Evolutionary conservation across 2,888 invertebrate genomes (phyloP), one percentile per base, ranked within the genome.

Genomic region (Pardosa pseudoannulata): DNA sequence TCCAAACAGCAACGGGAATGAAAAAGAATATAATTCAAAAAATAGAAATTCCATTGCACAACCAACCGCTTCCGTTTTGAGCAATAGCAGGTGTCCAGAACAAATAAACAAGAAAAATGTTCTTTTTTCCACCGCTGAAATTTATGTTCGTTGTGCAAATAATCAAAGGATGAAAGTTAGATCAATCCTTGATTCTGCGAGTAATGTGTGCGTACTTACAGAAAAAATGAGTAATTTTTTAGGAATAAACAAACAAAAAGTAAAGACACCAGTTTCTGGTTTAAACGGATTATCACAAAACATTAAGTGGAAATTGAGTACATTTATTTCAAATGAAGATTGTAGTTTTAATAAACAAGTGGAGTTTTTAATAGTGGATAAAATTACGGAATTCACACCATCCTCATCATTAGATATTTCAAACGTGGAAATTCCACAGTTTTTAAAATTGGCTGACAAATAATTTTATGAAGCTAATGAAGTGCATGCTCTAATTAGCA

Each of bases 401-500:
- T 23, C 23, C 5, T 27, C 64, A n/a, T 19, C 23, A 56, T 1
- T 56, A 56, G 56, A 56, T 27, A 64, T 64, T 27, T 19, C 13
- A 28, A 64, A 27, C 27, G 23, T 27, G 11, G 11, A 64, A 27
- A 23, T 64, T 64, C 27, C 27, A 27, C 11, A 27, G 11, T n/a
- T n/a, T n/a, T n/a, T n/a, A n/a, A n/a, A n/a, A n/a, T n/a, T n/a
- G n/a, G n/a, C n/a, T n/a, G n/a, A n/a, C n/a, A 28, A 64, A 64
- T 64, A 3, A 1, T 64, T 64, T 64, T 64, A 27, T 64, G 64
- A 64, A 64, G 64, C 64, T 64, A 27, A 64, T 27, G 2, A 64
- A 64, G 1, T 64, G 0, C 23, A 64, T 27, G 7, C 13, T 2
- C 3, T 64, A 27, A 2, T 64, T 27, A 64, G 64, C 27, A 7